These are phyloP conservation scores for Eudemis profundana DNA, from an alignment of 2,888 invertebrate species.

Conservation along the genomic window DNA sequence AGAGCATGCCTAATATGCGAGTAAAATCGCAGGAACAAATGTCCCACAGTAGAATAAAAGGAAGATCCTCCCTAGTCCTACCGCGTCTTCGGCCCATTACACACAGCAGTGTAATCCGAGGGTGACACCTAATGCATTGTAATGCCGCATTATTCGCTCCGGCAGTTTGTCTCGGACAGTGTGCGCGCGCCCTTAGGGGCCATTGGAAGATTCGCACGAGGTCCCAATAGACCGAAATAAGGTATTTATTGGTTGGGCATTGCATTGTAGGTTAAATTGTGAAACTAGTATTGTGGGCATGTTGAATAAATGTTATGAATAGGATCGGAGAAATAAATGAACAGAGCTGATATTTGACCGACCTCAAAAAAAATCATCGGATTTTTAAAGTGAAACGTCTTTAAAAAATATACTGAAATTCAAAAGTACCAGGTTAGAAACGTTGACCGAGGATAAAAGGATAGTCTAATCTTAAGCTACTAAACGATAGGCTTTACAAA, in stretches of 20 bases:
- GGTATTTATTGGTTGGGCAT: conserved; percentile 11
- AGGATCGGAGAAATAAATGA: too few species aligned
- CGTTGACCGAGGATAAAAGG: too few species aligned
- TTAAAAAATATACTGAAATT: too few species aligned
- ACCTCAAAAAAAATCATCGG: too few species aligned
- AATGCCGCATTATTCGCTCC: conserved; percentile 40
- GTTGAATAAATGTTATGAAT: too few species aligned
- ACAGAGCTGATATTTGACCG: neutral
- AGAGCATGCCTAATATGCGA: too few species aligned
- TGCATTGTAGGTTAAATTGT: neutral
- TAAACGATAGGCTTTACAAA: too few species aligned
- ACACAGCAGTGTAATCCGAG: conserved; percentile 42
- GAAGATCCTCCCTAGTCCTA: conserved; percentile 28
- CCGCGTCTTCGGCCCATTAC: conserved; percentile 40
- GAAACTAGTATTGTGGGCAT: neutral
- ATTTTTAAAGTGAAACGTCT: too few species aligned
- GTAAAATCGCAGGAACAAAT: too few species aligned
- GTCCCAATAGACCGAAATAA: neutral
- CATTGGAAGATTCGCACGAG: conserved; percentile 23
- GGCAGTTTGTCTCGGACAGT: conserved; percentile 36
- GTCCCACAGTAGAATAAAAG: too few species aligned
- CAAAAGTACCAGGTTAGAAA: too few species aligned
- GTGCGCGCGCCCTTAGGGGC: conserved; percentile 35
- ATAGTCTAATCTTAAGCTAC: too few species aligned
- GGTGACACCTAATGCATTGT: conserved; percentile 45